These are phyloP conservation scores for Deilephila porcellus DNA, from an alignment of 2,888 invertebrate genomes.

Conservation along the genomic window DNA sequence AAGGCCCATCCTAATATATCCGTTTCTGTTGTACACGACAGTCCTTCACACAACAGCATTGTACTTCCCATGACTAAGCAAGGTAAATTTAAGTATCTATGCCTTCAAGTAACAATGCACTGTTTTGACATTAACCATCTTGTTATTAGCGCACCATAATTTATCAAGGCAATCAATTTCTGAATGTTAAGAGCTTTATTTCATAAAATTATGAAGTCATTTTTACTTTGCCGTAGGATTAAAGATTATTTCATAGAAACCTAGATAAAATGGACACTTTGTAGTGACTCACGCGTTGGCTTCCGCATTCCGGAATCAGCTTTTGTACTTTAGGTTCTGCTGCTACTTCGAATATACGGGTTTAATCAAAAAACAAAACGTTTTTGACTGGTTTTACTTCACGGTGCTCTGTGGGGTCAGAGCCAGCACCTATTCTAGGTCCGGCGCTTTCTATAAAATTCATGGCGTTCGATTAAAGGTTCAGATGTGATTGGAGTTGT, in stretches of 20 bases:
- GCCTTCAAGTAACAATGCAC: slow-evolving; percentile 1
- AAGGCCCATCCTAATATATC: no score
- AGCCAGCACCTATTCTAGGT: no score
- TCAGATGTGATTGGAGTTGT: no score
- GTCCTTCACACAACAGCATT: not conserved
- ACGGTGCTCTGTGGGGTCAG: no score
- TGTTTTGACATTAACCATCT: not conserved
- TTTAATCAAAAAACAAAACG: no score
- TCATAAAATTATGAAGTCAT: not conserved
- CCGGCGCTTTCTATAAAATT: no score
- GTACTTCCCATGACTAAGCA: not conserved
- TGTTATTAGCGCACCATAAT: not conserved
- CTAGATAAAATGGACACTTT: not conserved
- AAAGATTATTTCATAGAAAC: not conserved
- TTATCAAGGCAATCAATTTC: slow-evolving; percentile 7
- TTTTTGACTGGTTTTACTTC: no score
- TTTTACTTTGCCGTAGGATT: not conserved
- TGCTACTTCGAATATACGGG: no score
- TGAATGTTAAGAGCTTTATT: not conserved
- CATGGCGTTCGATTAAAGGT: no score
- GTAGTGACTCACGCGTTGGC: no score
- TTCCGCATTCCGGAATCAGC: no score
- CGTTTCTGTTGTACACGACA: not conserved
- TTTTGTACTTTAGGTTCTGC: no score
- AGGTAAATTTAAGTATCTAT: slow-evolving; percentile 24